phyloP scores from a whole-genome alignment of 2,888 invertebrate genomes.

The Drosophila kuntzei region DNA sequence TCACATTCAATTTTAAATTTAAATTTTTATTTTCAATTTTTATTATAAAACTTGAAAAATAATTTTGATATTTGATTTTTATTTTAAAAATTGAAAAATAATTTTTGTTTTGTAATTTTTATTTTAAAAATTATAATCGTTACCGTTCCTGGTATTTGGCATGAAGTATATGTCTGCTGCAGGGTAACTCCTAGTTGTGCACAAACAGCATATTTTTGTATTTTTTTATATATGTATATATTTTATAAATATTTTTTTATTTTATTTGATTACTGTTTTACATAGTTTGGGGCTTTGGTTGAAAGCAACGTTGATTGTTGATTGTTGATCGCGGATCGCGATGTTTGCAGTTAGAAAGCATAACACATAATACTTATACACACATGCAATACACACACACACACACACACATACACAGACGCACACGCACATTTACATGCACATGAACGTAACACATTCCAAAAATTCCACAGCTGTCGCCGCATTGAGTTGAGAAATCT shows the following conservation, averaged over 20 bases:
- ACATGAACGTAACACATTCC: slow-evolving; percentile 39
- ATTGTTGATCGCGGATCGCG: slow-evolving; percentile 50
- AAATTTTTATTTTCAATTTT: neutral
- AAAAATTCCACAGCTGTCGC: slow-evolving; percentile 49
- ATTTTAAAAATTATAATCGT: too few species aligned
- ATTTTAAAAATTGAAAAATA: too few species aligned
- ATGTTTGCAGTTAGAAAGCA: slow-evolving; percentile 72
- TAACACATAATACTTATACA: slow-evolving; percentile 50
- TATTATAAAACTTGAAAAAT: too few species aligned
- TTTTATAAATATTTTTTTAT: too few species aligned
- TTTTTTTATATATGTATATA: neutral
- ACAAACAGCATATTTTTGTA: slow-evolving; percentile 3
- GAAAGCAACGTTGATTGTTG: slow-evolving; percentile 37
- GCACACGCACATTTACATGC: neutral
- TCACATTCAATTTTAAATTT: too few species aligned
- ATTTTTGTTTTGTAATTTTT: too few species aligned
- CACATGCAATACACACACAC: slow-evolving; percentile 4
- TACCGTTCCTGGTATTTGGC: neutral
- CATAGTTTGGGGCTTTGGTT: slow-evolving; percentile 36
- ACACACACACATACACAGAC: slow-evolving; percentile 8
- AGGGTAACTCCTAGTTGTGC: slow-evolving; percentile 18
- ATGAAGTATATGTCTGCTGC: neutral
- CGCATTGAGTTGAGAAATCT: slow-evolving; percentile 20
- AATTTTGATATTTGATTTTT: too few species aligned
- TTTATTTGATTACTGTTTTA: slow-evolving; percentile 34